Conservation (phyloP, 1,140 invertebrate genomes). For the Drosophila varians region DNA sequence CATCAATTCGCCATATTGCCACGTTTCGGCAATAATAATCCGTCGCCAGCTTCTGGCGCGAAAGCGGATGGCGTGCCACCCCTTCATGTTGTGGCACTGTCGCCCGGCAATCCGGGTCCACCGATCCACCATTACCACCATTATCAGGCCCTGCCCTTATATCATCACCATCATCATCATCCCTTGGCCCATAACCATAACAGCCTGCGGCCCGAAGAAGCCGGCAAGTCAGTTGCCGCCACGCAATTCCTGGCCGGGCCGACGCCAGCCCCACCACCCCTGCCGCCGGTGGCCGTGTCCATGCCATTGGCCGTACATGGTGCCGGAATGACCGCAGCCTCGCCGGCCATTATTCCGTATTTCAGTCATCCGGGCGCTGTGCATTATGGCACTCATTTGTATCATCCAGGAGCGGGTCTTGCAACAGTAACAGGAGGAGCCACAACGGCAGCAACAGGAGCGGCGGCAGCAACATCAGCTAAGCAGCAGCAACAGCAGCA, state of each 20-base stretch:
- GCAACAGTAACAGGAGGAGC: conserved; percentile 9
- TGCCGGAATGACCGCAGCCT: conserved; percentile 29
- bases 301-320: not conserved
- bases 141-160: conserved; percentile 55
- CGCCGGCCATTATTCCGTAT: conserved; percentile 68
- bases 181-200: not conserved
- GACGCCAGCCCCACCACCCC: not conserved
- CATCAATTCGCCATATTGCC: conserved; percentile 75
- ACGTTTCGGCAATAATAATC: conserved; percentile 74
- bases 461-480: conserved; percentile 42
- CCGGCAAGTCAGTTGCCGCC: not conserved
- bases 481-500: conserved; percentile 7
- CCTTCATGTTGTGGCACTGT: conserved; percentile 69
- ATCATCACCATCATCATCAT: conserved; percentile 12
- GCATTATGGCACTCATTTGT: conserved; percentile 76
- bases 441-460: conserved; percentile 16
- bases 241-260: conserved; percentile 3
- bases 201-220: not conserved
- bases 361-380: conserved; percentile 76
- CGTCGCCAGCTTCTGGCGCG: conserved; percentile 30
- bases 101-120: conserved; percentile 42
- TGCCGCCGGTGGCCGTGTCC: not conserved
- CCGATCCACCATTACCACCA: conserved; percentile 64
- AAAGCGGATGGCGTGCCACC: too few relatives aligned
- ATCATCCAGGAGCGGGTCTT: conserved; percentile 60